Evolutionary conservation across 2,888 invertebrate genomes (phyloP).

Genomic region (Orchesella flavescens): DNA sequence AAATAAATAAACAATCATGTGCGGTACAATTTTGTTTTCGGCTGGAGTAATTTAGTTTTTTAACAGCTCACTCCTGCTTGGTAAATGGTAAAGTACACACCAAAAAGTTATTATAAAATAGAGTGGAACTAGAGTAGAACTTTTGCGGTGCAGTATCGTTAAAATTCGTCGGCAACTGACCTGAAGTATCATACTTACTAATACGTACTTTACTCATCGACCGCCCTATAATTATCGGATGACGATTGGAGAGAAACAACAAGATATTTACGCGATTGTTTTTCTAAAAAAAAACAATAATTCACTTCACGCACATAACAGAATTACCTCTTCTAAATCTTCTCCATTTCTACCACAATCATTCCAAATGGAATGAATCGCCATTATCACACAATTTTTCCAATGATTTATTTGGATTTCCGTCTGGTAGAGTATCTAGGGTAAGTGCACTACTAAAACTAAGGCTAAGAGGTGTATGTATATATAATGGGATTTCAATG

Average conservation of each 20-base stretch:
- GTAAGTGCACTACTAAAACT: neutral
- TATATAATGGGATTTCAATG: constrained; percentile 3
- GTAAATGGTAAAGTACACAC: too few species aligned
- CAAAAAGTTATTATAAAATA: too few species aligned
- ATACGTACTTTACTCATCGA: neutral
- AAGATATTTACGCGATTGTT: neutral
- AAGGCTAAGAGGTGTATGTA: too few species aligned
- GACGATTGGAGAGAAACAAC: neutral
- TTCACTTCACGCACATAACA: neutral
- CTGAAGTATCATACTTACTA: too few species aligned
- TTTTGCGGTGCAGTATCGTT: too few species aligned
- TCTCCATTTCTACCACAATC: neutral
- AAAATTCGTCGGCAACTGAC: too few species aligned
- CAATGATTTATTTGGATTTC: constrained; percentile 11
- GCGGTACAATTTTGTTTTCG: too few species aligned
- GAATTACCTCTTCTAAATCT: neutral
- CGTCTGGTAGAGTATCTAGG: neutral
- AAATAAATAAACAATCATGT: too few species aligned
- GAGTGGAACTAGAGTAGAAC: too few species aligned
- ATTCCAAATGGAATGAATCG: neutral
- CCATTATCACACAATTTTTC: constrained; percentile 9
- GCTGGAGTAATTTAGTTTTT: too few species aligned
- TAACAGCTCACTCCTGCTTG: too few species aligned
- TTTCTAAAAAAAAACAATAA: neutral
- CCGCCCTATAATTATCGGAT: constrained; percentile 8